Conservation (phyloP, 2,888 invertebrate species). For the Drosophila engyochracea region DNA sequence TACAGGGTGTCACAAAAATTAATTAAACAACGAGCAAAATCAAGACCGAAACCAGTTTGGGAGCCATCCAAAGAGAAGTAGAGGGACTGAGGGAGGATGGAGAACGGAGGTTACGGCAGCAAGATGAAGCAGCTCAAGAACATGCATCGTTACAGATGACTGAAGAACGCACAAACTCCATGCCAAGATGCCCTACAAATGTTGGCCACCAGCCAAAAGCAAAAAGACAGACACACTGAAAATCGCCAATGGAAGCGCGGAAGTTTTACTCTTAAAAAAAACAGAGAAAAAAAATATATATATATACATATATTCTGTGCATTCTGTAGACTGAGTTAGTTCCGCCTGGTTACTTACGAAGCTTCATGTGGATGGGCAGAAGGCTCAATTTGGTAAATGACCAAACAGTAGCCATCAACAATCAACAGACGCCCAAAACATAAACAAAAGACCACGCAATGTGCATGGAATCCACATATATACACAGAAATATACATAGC, state of each 20-base stretch:
- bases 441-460: constrained; percentile 74
- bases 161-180: constrained; percentile 40
- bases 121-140: constrained; percentile 70
- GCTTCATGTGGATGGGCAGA: constrained; percentile 32
- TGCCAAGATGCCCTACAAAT: constrained; percentile 67
- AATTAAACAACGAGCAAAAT: constrained; percentile 61
- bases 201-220: constrained; percentile 15
- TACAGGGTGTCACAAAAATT: constrained; percentile 34
- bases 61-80: constrained; percentile 3
- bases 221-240: constrained; percentile 30
- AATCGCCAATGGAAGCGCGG: constrained; percentile 62
- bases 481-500: constrained; percentile 24
- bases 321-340: constrained; percentile 47
- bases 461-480: constrained; percentile 11
- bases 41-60: constrained; percentile 67
- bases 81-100: constrained; percentile 8
- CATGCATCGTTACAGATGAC: constrained; percentile 52
- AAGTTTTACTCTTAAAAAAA: constrained; percentile 49
- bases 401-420: constrained; percentile 68
- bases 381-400: constrained; percentile 71
- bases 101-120: constrained; percentile 39
- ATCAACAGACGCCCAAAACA: constrained; percentile 48
- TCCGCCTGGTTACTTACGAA: constrained; percentile 63
- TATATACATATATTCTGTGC: neutral
- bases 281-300: constrained; percentile 3